These are phyloP conservation scores for Mya arenaria DNA, from an alignment of 1,140 invertebrate genomes.

Conservation along the genomic window DNA sequence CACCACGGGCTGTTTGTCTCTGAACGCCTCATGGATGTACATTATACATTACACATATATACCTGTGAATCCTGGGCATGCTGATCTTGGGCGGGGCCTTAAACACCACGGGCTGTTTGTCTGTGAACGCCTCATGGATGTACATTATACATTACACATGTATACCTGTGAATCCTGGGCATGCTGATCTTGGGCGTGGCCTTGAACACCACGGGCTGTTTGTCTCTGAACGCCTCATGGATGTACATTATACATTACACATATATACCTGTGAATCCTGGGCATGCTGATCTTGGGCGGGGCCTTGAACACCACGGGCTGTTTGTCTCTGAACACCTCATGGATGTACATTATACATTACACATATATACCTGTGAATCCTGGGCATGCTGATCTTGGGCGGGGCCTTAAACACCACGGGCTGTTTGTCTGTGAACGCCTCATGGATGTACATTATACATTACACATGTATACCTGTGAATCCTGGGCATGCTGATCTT, in stretches of 20 bases:
- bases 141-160: constrained; percentile 90
- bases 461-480: too few species aligned
- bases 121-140: constrained; percentile 88
- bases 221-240: constrained; percentile 85
- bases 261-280: too few species aligned
- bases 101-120: constrained; percentile 79
- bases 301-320: constrained; percentile 82
- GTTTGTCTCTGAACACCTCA: constrained; percentile 84
- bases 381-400: constrained; percentile 88
- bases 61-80: constrained; percentile 83
- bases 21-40: constrained; percentile 91
- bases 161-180: constrained; percentile 75
- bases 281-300: constrained; percentile 88
- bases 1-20: constrained; percentile 78
- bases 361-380: constrained; percentile 55
- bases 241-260: constrained; percentile 92
- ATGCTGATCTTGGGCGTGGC: constrained; percentile 88
- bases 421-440: constrained; percentile 83
- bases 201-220: constrained; percentile 78
- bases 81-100: constrained; percentile 88
- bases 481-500: constrained; percentile 89
- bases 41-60: constrained; percentile 88
- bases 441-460: constrained; percentile 91
- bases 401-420: constrained; percentile 83
- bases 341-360: constrained; percentile 93